Evolutionary conservation across 2,888 invertebrate genomes (phyloP).

Genomic region (Axea sp.): DNA sequence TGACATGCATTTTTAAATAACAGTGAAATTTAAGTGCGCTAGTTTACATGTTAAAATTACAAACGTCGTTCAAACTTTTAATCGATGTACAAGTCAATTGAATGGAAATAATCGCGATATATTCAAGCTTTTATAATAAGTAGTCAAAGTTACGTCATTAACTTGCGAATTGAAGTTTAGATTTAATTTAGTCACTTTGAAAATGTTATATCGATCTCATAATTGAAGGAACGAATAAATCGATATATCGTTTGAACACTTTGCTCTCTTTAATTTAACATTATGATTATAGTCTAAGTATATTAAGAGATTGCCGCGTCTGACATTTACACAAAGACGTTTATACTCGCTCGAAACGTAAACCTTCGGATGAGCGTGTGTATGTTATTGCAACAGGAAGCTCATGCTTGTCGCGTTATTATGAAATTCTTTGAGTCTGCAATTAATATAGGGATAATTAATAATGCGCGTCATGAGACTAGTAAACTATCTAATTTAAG

Average conservation of each 20-base stretch:
- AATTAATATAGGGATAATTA: conserved; percentile 47
- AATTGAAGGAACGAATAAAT: conserved; percentile 14
- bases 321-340: conserved; percentile 45
- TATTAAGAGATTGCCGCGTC: conserved; percentile 32
- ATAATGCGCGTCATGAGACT: conserved; percentile 20
- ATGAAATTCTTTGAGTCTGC: conserved; percentile 37
- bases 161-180: conserved; percentile 8
- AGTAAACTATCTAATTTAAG: conserved; percentile 40
- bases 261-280: conserved; percentile 31
- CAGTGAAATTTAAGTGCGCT: no score
- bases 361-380: conserved; percentile 12
- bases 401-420: conserved; percentile 34
- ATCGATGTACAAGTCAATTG: no score
- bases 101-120: no score
- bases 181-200: conserved; percentile 20
- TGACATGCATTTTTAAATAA: no score
- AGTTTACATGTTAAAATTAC: no score
- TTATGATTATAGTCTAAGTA: conserved; percentile 36
- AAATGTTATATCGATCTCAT: conserved; percentile 7
- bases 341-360: conserved; percentile 14
- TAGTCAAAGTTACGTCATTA: conserved; percentile 4
- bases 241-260: conserved; percentile 35
- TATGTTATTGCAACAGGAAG: conserved; percentile 29
- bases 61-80: no score
- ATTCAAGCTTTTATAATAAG: background rate